phyloP scores from a whole-genome alignment of 1,140 invertebrate species.

The Dinoponera quadriceps region DNA sequence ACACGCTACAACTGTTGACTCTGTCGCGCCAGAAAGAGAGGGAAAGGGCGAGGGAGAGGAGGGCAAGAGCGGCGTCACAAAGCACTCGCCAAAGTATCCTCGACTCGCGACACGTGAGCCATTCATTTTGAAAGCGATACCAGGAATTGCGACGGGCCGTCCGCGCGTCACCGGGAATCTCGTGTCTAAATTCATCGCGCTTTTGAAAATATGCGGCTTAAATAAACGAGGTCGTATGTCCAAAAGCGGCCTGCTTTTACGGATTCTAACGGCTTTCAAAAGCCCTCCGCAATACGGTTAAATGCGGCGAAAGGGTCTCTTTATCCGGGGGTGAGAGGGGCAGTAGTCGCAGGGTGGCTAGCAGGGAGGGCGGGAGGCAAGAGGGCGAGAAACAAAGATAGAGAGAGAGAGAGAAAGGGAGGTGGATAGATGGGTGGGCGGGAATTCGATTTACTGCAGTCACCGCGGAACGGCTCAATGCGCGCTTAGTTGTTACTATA shows the following conservation, averaged over 20 bases:
- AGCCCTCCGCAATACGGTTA: slow-evolving; percentile 38
- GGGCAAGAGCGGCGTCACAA: background rate
- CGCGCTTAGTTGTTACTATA: slow-evolving; percentile 38
- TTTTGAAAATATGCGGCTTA: slow-evolving; percentile 51
- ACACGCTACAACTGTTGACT: background rate
- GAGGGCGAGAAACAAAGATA: background rate
- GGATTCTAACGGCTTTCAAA: slow-evolving; percentile 39
- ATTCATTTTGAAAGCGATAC: slow-evolving; percentile 20
- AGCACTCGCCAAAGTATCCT: slow-evolving; percentile 17
- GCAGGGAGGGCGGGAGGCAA: too few relatives aligned
- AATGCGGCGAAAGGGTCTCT: slow-evolving; percentile 38
- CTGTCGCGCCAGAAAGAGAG: too few relatives aligned
- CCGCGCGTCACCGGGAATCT: slow-evolving; percentile 16
- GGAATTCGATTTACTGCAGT: slow-evolving; percentile 51
- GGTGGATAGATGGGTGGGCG: background rate
- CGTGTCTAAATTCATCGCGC: slow-evolving; percentile 50
- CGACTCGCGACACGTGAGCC: background rate
- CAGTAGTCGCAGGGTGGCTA: too few relatives aligned
- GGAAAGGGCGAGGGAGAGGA: too few relatives aligned
- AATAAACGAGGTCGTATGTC: slow-evolving; percentile 43
- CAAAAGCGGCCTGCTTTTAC: slow-evolving; percentile 36
- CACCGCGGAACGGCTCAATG: slow-evolving; percentile 22
- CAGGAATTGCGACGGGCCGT: background rate
- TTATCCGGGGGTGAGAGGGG: background rate
- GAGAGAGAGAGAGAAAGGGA: background rate